Evolutionary conservation across 2,888 invertebrate genomes (phyloP).

Genomic region (Cyclophora punctaria): DNA sequence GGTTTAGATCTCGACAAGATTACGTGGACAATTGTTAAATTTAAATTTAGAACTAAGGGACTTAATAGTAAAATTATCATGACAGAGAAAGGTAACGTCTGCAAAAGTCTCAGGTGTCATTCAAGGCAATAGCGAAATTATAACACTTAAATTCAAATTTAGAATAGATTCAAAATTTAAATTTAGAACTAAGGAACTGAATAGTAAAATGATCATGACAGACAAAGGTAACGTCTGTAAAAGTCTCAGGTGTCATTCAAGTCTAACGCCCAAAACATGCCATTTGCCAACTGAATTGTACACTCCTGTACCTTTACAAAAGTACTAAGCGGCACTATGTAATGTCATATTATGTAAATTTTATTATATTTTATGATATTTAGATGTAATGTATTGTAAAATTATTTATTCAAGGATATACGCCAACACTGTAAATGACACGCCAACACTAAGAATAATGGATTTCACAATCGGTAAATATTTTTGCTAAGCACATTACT

Average conservation of each 20-base stretch:
- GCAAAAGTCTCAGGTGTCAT: neutral
- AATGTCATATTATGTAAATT: constrained; percentile 14
- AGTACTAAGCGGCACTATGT: constrained; percentile 5
- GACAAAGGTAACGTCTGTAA: neutral
- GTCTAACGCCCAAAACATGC: too few species aligned
- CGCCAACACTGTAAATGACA: constrained; percentile 4
- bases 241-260: neutral
- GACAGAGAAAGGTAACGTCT: neutral
- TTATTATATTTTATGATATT: constrained; percentile 8
- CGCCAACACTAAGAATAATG: too few species aligned
- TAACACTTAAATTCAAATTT: too few species aligned
- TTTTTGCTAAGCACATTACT: too few species aligned
- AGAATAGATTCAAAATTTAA: too few species aligned
- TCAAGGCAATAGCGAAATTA: too few species aligned
- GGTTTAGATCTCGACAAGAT: too few species aligned
- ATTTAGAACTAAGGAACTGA: neutral
- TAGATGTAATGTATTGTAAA: constrained; percentile 9
- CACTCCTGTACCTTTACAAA: too few species aligned
- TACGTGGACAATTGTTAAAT: too few species aligned
- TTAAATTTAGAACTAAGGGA: too few species aligned
- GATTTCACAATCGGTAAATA: too few species aligned
- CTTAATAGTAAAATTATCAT: neutral
- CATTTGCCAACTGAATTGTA: too few species aligned
- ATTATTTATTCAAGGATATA: constrained; percentile 17
- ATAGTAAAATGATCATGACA: neutral